phyloP scores from a whole-genome alignment of 2,113 vertebrate species.

The Lepidiolamprologus cunningtoni region DNA sequence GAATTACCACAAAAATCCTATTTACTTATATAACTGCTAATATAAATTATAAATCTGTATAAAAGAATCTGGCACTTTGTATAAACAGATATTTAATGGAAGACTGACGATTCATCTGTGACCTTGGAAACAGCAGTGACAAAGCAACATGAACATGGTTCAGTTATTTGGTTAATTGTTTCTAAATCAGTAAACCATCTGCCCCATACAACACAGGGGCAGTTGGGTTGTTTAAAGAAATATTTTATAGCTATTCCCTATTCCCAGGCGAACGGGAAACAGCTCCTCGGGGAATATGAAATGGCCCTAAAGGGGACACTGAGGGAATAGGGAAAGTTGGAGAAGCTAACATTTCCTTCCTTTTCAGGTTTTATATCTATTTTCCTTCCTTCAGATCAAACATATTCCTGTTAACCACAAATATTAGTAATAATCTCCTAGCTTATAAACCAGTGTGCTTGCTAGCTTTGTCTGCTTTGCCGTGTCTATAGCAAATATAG shows the following conservation, averaged over 20 bases:
- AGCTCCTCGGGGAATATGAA: not conserved
- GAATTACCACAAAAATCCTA: not conserved
- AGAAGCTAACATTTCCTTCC: not conserved
- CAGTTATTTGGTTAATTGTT: not conserved
- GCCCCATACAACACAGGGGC: not conserved
- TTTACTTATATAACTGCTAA: not conserved
- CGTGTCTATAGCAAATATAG: not conserved
- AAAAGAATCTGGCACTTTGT: not conserved
- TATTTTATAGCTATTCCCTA: not conserved
- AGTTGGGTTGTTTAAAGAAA: not conserved
- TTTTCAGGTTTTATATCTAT: not conserved
- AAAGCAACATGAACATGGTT: not conserved
- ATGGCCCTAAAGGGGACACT: not conserved
- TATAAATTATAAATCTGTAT: not conserved
- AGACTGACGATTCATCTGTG: not conserved
- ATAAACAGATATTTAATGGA: not conserved
- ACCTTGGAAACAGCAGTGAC: not conserved
- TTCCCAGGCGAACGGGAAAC: not conserved
- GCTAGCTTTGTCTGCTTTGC: not conserved
- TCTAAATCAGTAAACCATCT: not conserved
- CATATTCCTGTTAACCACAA: not conserved
- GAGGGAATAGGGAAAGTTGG: not conserved
- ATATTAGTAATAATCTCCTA: not conserved
- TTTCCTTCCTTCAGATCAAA: not conserved
- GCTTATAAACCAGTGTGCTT: not conserved